Conservation (phyloP, 92 coral and sea anemone genomes). For the Porites cylindrica region DNA sequence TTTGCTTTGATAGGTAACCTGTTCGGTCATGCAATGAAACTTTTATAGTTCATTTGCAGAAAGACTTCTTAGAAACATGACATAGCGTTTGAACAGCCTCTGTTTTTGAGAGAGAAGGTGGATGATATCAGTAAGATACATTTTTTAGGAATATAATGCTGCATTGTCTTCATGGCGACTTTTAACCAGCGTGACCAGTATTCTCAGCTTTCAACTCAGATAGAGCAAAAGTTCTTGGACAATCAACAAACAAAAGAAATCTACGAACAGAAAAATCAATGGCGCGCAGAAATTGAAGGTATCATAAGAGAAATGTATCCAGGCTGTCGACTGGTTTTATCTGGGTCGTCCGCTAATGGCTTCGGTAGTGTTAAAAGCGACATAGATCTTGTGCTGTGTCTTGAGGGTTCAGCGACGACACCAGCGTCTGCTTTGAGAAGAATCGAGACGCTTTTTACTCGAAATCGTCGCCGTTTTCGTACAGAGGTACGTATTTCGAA, state of each 20-base stretch:
- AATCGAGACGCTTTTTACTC: constrained; percentile 50
- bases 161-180: constrained; percentile 11
- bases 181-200: constrained; percentile 7
- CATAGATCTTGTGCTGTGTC: constrained; percentile 52
- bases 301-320: constrained; percentile 42
- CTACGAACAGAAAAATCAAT: constrained; percentile 50
- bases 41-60: neutral
- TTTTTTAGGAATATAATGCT: neutral
- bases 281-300: constrained; percentile 54
- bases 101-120: neutral
- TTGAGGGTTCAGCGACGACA: constrained; percentile 16
- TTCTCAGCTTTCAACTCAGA: constrained; percentile 39
- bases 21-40: constrained; percentile 18
- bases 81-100: neutral
- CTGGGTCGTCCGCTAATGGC: constrained; percentile 61
- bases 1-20: neutral
- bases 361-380: constrained; percentile 55
- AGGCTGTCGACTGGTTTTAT: constrained; percentile 45
- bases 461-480: constrained; percentile 56
- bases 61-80: constrained; percentile 1
- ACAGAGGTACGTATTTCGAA: constrained; percentile 40
- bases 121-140: neutral
- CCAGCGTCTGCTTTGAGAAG: constrained; percentile 21
- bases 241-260: constrained; percentile 43
- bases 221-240: constrained; percentile 28